A percentile compares a stretch with the other conserved stretches of the same genome.
Evolutionary conservation across 2,888 invertebrate species (phyloP).

Genomic region (Frankliniella fusca): DNA sequence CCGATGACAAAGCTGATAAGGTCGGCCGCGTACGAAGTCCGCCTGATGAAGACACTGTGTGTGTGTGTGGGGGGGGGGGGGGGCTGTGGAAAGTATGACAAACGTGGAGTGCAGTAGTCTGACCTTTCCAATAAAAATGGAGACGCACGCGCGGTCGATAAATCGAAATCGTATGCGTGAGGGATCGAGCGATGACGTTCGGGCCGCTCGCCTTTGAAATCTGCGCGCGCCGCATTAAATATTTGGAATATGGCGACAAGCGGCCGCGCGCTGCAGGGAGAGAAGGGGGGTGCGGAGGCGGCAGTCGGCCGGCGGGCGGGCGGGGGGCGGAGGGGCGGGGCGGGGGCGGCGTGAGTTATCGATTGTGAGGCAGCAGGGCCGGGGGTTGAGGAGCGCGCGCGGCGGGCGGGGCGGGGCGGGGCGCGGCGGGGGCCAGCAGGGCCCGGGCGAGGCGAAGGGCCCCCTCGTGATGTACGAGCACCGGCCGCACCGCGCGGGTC

Average conservation of each 20-base stretch:
- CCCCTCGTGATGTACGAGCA: constrained; percentile 3
- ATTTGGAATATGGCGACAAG: constrained; percentile 23
- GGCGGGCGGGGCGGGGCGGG: constrained; percentile 7
- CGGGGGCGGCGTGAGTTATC: background rate
- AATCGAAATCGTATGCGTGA: background rate
- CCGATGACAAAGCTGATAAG: too few species aligned
- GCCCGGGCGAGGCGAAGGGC: background rate
- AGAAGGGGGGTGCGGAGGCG: background rate
- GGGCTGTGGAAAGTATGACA: background rate
- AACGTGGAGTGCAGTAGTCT: background rate
- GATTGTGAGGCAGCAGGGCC: background rate
- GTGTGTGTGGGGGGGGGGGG: too few species aligned
- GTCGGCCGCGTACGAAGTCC: too few species aligned
- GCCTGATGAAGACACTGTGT: too few species aligned
- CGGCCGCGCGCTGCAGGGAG: background rate
- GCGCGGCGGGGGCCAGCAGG: background rate
- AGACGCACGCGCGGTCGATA: background rate
- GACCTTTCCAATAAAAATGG: background rate
- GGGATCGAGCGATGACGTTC: background rate
- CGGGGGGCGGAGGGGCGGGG: background rate
- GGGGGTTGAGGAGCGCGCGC: background rate
- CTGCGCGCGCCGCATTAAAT: background rate
- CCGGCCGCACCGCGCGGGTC: too few species aligned
- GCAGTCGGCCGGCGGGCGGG: background rate
- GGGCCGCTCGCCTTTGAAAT: background rate